Evolutionary conservation across 2,797 vertebrate genomes (phyloP).

Genomic region (Gymnodraco acuticeps): DNA sequence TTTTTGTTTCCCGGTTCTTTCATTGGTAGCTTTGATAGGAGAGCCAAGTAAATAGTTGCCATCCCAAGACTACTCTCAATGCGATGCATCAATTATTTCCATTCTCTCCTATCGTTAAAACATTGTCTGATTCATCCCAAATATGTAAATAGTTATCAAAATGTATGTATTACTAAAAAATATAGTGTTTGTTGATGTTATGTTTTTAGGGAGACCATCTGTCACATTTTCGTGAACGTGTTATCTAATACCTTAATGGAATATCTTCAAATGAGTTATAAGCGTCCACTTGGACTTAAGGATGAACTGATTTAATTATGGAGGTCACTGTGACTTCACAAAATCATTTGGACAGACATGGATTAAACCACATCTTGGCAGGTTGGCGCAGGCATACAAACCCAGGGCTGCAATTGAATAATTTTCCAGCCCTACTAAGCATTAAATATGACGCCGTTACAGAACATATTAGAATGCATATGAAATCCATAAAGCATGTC

Average conservation of each 20-base stretch:
- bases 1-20: neutral
- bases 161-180: neutral
- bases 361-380: no score
- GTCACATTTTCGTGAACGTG: no score
- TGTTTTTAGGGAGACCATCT: no score
- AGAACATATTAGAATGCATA: neutral
- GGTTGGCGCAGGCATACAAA: no score
- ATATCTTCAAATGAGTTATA: no score
- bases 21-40: neutral
- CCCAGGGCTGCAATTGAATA: no score
- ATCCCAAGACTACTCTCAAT: neutral
- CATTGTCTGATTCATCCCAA: neutral
- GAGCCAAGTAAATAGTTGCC: neutral
- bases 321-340: no score
- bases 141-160: slow-evolving; percentile 8
- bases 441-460: slow-evolving; percentile 1
- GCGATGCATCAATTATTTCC: neutral
- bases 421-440: neutral
- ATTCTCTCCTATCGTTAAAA: neutral
- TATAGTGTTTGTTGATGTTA: neutral
- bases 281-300: no score
- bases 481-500: slow-evolving; percentile 9
- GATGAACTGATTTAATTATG: no score
- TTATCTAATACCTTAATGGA: no score
- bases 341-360: no score